Evolutionary conservation across 2,797 vertebrate species (phyloP).

Genomic region (Poeciliopsis infans): DNA sequence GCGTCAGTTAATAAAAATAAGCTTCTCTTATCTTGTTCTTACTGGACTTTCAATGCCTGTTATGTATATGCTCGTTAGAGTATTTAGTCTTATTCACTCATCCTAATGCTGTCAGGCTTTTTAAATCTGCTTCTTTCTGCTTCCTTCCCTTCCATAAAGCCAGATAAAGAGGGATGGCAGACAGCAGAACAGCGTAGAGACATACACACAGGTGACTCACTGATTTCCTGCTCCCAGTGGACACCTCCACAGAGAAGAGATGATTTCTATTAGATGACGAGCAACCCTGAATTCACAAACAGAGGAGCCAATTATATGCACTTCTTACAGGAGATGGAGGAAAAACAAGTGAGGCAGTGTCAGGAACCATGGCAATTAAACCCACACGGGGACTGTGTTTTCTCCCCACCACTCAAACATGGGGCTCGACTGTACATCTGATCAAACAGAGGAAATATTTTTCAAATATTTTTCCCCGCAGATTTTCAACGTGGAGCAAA

Average conservation of each 20-base stretch:
- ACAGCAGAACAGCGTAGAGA: conserved; percentile 55
- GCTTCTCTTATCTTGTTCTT: not conserved
- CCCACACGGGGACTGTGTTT: conserved; percentile 66
- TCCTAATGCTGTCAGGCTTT: conserved; percentile 10
- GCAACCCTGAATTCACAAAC: conserved; percentile 73
- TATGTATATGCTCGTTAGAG: conserved; percentile 28
- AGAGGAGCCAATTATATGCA: conserved; percentile 73
- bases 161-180: conserved; percentile 56
- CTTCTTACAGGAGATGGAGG: conserved; percentile 66
- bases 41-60: not conserved
- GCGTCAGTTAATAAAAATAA: conserved; percentile 10
- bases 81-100: conserved; percentile 14
- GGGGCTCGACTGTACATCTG: conserved; percentile 42
- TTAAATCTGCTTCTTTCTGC: conserved; percentile 32
- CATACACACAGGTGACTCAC: conserved; percentile 65
- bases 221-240: conserved; percentile 69
- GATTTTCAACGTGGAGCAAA: conserved; percentile 33
- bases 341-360: conserved; percentile 68
- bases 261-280: conserved; percentile 72
- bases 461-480: conserved; percentile 56
- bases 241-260: conserved; percentile 72
- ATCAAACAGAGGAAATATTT: conserved; percentile 57
- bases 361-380: conserved; percentile 74
- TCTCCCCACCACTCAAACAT: conserved; percentile 57
- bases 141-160: conserved; percentile 44